Percentiles rank a stretch among this genome's conserved stretches.
Evolutionary conservation across 2,113 vertebrate genomes (phyloP).

Genomic region (Cardinalis cardinalis): DNA sequence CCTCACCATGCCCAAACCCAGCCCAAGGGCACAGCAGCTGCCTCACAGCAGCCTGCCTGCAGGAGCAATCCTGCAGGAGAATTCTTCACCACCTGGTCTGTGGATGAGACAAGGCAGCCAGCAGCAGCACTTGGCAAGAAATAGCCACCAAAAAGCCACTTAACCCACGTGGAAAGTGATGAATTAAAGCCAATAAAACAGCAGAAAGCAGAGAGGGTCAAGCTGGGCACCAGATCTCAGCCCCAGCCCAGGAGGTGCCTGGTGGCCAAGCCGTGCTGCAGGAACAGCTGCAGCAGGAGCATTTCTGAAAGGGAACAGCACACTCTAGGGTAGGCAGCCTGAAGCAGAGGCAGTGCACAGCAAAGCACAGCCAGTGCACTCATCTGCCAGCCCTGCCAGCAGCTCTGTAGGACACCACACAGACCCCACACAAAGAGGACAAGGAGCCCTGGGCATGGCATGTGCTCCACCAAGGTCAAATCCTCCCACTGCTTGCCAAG

Average conservation of each 20-base stretch:
- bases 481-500: neutral
- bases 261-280: neutral
- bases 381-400: neutral
- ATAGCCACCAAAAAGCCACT: neutral
- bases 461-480: neutral
- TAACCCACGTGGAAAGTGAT: accelerated
- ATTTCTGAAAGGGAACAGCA: slow-evolving; percentile 40
- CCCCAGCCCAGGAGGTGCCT: neutral
- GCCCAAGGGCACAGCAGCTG: neutral
- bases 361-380: neutral
- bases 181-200: neutral
- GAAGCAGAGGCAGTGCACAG: neutral
- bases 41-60: neutral
- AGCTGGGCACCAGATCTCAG: neutral
- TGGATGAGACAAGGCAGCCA: neutral
- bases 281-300: neutral
- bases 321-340: slow-evolving; percentile 42
- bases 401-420: neutral
- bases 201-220: neutral
- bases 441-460: neutral
- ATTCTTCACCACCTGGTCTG: neutral
- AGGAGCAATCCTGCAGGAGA: neutral
- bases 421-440: neutral
- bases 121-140: neutral
- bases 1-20: accelerated